Percentiles rank a stretch among this genome's conserved stretches.
Conservation (phyloP, 1,140 invertebrate genomes). For the Wasmannia auropunctata region DNA sequence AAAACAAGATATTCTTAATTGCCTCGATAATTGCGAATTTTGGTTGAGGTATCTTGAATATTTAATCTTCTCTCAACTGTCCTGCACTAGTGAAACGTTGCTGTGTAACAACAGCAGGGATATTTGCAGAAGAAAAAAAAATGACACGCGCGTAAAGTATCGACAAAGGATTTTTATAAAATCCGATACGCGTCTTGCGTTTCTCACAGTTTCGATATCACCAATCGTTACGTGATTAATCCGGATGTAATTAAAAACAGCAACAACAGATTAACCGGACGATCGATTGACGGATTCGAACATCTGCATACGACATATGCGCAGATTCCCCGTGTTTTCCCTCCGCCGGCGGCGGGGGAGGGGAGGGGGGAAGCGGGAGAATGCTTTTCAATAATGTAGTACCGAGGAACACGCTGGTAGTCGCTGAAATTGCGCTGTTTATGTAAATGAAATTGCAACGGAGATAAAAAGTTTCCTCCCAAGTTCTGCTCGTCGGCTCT, state of each 20-base stretch:
- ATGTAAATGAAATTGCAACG: constrained; percentile 55
- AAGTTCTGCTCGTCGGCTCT: constrained; percentile 28
- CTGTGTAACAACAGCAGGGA: neutral
- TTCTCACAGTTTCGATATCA: neutral
- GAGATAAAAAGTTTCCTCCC: constrained; percentile 35
- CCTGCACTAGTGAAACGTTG: neutral
- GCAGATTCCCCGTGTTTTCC: constrained; percentile 1
- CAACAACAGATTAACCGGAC: neutral
- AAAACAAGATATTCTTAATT: constrained; percentile 14
- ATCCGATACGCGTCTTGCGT: neutral
- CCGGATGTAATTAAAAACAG: constrained; percentile 41
- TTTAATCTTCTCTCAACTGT: neutral
- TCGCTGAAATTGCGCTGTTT: constrained; percentile 43
- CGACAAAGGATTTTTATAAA: neutral
- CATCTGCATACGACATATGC: neutral
- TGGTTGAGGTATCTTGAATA: neutral
- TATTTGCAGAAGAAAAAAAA: neutral
- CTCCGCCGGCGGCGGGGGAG: too few relatives aligned
- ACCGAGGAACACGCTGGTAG: constrained; percentile 13
- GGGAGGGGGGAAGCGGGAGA: too few relatives aligned
- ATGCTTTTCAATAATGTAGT: constrained; percentile 46
- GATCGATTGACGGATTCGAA: constrained; percentile 30
- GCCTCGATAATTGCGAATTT: constrained; percentile 3
- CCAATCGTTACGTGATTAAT: neutral
- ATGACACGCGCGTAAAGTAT: too few relatives aligned